Conservation (phyloP, 2,113 vertebrate species). For the Acrocephalus arundinaceus region DNA sequence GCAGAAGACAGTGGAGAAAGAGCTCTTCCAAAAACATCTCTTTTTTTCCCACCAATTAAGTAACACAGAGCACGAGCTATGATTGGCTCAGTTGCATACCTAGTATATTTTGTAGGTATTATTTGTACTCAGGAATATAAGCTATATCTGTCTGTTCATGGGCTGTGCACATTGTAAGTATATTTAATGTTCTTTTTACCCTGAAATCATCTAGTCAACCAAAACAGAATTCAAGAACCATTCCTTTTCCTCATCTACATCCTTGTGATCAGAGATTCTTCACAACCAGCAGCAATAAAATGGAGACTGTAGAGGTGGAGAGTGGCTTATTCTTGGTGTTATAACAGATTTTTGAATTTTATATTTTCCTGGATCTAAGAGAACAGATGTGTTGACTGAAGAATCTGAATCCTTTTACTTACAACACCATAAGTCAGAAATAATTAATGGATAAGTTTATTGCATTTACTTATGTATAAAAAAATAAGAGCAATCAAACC, state of each 20-base stretch:
- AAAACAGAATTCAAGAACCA: not conserved
- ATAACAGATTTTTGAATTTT: not conserved
- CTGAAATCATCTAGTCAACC: not conserved
- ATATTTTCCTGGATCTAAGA: not conserved
- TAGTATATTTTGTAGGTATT: conserved; percentile 23
- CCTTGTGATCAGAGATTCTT: not conserved
- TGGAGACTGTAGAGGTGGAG: conserved; percentile 14
- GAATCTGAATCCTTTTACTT: not conserved
- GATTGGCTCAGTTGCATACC: not conserved
- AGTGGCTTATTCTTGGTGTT: not conserved
- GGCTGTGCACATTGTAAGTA: conserved; percentile 29
- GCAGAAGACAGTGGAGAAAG: conserved; percentile 10
- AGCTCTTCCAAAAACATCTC: conserved; percentile 20
- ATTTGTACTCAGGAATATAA: conserved; percentile 60
- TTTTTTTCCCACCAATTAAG: conserved; percentile 55
- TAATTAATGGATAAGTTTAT: not conserved
- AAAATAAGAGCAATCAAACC: not conserved
- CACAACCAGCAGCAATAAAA: conserved; percentile 56
- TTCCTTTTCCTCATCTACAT: not conserved
- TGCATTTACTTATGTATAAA: not conserved
- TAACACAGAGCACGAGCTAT: not conserved
- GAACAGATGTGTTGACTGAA: not conserved
- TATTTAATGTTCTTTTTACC: conserved; percentile 26
- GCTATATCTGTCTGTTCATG: not conserved
- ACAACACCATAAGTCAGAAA: not conserved